Conservation (phyloP, 2,888 invertebrate species). For the Strigamia maritima region DNA sequence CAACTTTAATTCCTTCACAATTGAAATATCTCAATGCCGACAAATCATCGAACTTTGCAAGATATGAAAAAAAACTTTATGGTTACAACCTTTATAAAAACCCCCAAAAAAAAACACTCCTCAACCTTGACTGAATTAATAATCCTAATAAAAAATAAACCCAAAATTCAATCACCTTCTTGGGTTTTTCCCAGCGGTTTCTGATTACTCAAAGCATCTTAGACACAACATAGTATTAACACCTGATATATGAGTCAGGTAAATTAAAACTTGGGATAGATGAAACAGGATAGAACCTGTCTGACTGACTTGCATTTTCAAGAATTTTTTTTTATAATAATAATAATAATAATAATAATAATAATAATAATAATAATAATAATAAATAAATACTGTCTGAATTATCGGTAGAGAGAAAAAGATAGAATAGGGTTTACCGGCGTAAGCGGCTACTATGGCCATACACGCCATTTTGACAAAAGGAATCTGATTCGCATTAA, state of each 20-base stretch:
- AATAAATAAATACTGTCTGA: too few species aligned
- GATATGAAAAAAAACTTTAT: neutral
- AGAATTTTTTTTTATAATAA: neutral
- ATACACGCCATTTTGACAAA: too few species aligned
- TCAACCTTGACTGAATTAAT: neutral
- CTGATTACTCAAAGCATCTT: neutral
- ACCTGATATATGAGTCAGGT: neutral
- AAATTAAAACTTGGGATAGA: neutral
- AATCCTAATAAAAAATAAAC: neutral
- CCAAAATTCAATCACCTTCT: neutral
- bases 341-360: too few species aligned
- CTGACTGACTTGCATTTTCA: neutral
- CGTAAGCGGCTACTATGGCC: too few species aligned
- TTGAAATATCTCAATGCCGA: neutral
- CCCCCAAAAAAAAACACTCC: neutral
- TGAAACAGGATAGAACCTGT: too few species aligned
- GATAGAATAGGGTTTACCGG: too few species aligned
- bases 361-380: too few species aligned
- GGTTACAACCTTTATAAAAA: neutral
- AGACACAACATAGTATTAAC: too few species aligned
- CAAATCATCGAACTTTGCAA: neutral
- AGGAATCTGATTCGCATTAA: too few species aligned
- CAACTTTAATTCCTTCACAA: neutral
- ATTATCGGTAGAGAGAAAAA: too few species aligned
- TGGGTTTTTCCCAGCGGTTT: neutral